These are phyloP conservation scores for Gallinago jamesoni DNA, from an alignment of 2,113 vertebrate species.

Conservation along the genomic window DNA sequence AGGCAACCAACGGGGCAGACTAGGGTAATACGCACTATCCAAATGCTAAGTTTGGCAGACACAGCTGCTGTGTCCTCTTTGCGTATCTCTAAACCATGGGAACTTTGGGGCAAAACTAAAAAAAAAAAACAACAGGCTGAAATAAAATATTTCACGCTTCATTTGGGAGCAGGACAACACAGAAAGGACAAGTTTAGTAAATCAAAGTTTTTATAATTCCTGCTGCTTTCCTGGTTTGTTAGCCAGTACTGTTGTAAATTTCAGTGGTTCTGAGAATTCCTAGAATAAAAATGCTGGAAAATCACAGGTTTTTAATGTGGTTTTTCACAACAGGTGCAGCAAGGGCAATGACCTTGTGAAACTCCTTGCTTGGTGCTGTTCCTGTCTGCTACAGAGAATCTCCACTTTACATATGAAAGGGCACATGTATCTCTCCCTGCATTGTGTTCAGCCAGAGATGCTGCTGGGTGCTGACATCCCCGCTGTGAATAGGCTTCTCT, in stretches of 20 bases:
- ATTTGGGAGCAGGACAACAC: not conserved
- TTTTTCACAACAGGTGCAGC: not conserved
- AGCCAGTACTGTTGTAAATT: not conserved
- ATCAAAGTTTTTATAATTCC: not conserved
- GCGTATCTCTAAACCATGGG: not conserved
- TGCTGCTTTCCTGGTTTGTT: not conserved
- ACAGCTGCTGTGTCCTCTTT: not conserved
- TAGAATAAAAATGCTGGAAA: not conserved
- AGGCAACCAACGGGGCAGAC: not conserved
- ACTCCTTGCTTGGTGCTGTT: not conserved
- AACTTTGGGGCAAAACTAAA: not conserved
- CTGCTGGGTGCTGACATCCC: not conserved
- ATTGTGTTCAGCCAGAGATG: not conserved
- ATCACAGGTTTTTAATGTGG: not conserved
- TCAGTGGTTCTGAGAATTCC: not conserved
- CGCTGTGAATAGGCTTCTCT: conserved; percentile 11
- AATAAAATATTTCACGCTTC: not conserved
- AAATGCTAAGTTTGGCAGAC: not conserved
- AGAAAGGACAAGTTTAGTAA: not conserved
- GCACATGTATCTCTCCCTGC: not conserved
- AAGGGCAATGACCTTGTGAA: not conserved
- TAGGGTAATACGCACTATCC: not conserved
- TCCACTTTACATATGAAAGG: conserved; percentile 24
- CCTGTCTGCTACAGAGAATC: not conserved
- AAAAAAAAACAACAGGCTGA: not conserved